Evolutionary conservation across 2,113 vertebrate species (phyloP).

Genomic region (Neotoma lepida): DNA sequence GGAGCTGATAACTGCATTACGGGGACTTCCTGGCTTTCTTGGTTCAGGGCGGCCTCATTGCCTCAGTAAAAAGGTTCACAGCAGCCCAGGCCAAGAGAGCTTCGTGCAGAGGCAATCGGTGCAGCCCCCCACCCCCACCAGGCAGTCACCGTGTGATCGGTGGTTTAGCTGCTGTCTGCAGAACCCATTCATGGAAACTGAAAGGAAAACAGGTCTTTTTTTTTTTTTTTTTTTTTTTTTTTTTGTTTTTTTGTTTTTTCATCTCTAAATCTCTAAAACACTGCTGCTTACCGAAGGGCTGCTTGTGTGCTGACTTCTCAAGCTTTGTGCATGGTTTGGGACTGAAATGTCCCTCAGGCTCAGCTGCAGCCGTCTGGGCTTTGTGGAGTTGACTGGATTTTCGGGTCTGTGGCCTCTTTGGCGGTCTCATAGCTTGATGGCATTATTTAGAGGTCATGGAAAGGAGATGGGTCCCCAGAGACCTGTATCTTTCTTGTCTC

Average conservation of each 20-base stretch:
- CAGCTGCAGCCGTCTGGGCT: background rate
- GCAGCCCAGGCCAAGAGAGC: background rate
- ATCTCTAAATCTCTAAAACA: background rate
- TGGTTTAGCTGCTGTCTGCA: background rate
- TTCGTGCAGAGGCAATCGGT: background rate
- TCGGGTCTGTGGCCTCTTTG: background rate
- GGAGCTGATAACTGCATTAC: background rate
- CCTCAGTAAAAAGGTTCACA: background rate
- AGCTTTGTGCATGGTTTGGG: background rate
- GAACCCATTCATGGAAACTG: background rate
- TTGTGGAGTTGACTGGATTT: background rate
- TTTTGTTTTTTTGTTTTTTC: too few species aligned
- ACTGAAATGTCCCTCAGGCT: background rate
- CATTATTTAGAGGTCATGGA: background rate
- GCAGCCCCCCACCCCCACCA: background rate
- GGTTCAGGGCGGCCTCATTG: background rate
- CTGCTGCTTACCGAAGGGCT: fast-evolving
- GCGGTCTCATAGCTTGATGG: background rate
- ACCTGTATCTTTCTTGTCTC: background rate
- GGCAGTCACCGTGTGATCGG: background rate
- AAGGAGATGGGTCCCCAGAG: background rate
- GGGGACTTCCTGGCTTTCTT: background rate
- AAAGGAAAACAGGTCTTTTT: background rate
- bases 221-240: background rate
- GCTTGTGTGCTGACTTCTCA: background rate